Conservation (phyloP, 2,888 invertebrate species). For the Eupithecia subumbrata region DNA sequence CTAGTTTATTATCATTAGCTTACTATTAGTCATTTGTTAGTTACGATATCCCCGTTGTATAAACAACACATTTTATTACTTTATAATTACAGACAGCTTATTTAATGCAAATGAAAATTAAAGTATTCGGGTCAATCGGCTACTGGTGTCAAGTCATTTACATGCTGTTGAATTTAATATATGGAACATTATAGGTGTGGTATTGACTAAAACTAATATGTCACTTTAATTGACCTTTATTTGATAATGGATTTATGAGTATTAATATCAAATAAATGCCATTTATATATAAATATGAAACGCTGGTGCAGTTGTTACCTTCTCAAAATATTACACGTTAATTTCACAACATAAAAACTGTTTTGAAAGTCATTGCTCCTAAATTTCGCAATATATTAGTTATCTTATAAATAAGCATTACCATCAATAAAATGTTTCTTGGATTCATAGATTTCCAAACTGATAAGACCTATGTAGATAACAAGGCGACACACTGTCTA, state of each 20-base stretch:
- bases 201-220: slow-evolving; percentile 23
- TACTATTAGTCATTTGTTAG: slow-evolving; percentile 29
- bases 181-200: slow-evolving; percentile 21
- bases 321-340: neutral
- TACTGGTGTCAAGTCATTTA: slow-evolving; percentile 32
- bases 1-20: slow-evolving; percentile 3
- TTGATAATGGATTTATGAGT: neutral
- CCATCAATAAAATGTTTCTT: slow-evolving; percentile 1
- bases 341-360: neutral
- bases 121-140: slow-evolving; percentile 32
- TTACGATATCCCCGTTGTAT: slow-evolving; percentile 44
- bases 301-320: neutral
- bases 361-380: neutral
- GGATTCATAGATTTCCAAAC: neutral
- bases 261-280: neutral
- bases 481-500: slow-evolving; percentile 32
- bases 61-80: slow-evolving; percentile 36
- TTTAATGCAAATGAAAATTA: slow-evolving; percentile 54
- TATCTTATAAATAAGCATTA: neutral
- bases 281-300: neutral
- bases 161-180: slow-evolving; percentile 29
- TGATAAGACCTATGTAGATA: slow-evolving; percentile 25
- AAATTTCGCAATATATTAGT: neutral
- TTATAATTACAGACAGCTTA: slow-evolving; percentile 47
- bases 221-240: slow-evolving; percentile 8